Conservation (phyloP, 1,140 invertebrate genomes). For the Bombus confusus region DNA sequence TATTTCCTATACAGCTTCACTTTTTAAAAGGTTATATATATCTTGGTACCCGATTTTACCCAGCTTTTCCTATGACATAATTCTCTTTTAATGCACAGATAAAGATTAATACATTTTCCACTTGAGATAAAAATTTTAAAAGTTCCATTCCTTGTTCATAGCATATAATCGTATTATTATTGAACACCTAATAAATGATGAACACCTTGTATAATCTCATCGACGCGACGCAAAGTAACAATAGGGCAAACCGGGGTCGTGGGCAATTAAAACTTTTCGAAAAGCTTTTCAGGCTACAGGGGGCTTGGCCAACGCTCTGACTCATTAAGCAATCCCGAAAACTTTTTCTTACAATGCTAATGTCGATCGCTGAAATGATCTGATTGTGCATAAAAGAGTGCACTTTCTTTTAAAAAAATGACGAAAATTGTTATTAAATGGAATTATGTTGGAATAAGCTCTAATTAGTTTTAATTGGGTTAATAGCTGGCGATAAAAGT, state of each 20-base stretch:
- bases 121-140: too few relatives aligned
- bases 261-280: slow-evolving; percentile 47
- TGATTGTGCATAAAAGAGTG: neutral
- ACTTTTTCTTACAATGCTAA: slow-evolving; percentile 17
- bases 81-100: too few relatives aligned
- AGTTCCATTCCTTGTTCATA: too few relatives aligned
- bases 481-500: too few relatives aligned
- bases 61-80: too few relatives aligned
- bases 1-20: too few relatives aligned
- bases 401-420: neutral
- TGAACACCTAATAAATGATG: neutral
- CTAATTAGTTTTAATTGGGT: too few relatives aligned
- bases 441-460: too few relatives aligned
- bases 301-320: neutral
- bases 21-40: too few relatives aligned
- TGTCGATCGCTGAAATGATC: neutral
- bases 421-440: neutral
- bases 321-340: slow-evolving; percentile 23
- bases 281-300: slow-evolving; percentile 4
- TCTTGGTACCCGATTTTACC: too few relatives aligned
- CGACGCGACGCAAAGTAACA: neutral
- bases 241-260: neutral
- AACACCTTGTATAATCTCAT: neutral
- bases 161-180: neutral
- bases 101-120: too few relatives aligned